Evolutionary conservation across 2,888 invertebrate species (phyloP).

Genomic region (Drosophila monieri): DNA sequence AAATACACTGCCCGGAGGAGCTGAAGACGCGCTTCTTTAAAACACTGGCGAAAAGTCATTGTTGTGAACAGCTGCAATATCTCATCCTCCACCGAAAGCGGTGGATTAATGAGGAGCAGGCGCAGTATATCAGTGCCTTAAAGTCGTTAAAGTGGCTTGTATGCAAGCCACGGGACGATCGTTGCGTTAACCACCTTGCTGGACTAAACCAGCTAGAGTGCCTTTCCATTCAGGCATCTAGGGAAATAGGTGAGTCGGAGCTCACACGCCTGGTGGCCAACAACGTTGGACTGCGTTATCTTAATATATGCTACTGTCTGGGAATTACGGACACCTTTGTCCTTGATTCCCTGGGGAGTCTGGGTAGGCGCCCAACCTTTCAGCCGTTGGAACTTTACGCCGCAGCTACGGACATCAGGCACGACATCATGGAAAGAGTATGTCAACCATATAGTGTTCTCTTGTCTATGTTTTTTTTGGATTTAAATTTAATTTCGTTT

Average conservation of each 20-base stretch:
- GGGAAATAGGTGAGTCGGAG: conserved; percentile 59
- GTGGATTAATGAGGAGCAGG: conserved; percentile 65
- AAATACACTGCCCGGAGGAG: conserved; percentile 59
- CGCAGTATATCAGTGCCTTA: conserved; percentile 53
- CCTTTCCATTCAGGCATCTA: conserved; percentile 60
- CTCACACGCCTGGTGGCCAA: conserved; percentile 50
- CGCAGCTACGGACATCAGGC: conserved; percentile 67
- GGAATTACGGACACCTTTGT: conserved; percentile 61
- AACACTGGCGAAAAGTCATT: conserved; percentile 38
- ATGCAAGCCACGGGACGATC: conserved; percentile 62
- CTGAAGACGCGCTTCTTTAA: conserved; percentile 57
- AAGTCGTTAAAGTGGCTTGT: conserved; percentile 56
- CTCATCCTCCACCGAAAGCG: conserved; percentile 63
- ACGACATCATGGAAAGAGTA: conserved; percentile 62
- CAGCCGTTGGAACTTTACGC: conserved; percentile 59
- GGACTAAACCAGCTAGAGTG: conserved; percentile 55
- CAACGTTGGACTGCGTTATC: conserved; percentile 57
- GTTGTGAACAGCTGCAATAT: conserved; percentile 48
- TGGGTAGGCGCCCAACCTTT: conserved; percentile 38
- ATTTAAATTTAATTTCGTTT: background rate
- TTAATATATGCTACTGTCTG: conserved; percentile 64
- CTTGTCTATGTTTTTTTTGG: background rate
- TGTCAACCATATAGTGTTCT: conserved; percentile 13
- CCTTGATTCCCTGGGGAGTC: conserved; percentile 46
- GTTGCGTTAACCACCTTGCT: conserved; percentile 50